Evolutionary conservation across 1,140 invertebrate genomes (phyloP).

Genomic region (Pentalonia nigronervosa): DNA sequence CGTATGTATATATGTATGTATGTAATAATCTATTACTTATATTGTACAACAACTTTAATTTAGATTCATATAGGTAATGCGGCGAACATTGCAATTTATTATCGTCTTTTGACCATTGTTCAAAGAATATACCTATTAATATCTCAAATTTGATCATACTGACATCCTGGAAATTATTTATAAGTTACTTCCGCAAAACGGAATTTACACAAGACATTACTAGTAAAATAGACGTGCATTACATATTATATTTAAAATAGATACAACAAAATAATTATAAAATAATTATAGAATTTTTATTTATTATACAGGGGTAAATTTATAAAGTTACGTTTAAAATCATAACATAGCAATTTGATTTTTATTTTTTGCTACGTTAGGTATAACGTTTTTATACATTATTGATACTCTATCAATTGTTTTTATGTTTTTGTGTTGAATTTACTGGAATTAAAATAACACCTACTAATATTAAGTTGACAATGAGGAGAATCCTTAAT

Average conservation of each 20-base stretch:
- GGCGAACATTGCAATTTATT: background rate
- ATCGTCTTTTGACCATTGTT: background rate
- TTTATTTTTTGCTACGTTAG: too few relatives aligned
- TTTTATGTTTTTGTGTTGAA: too few relatives aligned
- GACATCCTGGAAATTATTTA: background rate
- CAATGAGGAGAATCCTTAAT: too few relatives aligned
- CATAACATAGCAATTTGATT: too few relatives aligned
- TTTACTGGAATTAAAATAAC: too few relatives aligned
- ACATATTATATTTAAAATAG: background rate
- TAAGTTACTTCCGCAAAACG: background rate
- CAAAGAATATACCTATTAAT: background rate
- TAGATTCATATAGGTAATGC: background rate
- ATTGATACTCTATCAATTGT: too few relatives aligned
- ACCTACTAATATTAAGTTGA: too few relatives aligned
- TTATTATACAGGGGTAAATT: background rate
- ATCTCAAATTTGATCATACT: conserved; percentile 10
- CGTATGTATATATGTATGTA: background rate
- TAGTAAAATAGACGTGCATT: background rate
- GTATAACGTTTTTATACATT: too few relatives aligned
- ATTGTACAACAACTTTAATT: background rate
- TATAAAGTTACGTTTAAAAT: background rate
- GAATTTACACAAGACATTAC: background rate
- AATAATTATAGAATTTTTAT: background rate
- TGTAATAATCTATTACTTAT: background rate
- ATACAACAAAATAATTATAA: background rate